These are phyloP conservation scores for Centropus unirufus DNA, from an alignment of 2,113 vertebrate genomes.

Conservation along the genomic window DNA sequence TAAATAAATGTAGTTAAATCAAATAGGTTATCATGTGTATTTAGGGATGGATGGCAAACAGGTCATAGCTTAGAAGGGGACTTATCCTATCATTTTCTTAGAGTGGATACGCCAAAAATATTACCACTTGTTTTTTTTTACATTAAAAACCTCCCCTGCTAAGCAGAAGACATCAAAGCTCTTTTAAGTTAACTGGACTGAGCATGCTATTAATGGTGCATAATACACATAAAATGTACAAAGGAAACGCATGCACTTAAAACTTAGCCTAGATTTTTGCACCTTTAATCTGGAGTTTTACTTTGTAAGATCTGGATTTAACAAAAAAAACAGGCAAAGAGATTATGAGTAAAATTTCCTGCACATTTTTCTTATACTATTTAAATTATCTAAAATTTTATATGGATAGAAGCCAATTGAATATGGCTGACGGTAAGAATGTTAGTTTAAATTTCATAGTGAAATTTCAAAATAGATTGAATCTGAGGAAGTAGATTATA, in stretches of 20 bases:
- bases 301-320: background rate
- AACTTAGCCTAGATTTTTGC: background rate
- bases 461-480: background rate
- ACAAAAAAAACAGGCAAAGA: background rate
- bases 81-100: background rate
- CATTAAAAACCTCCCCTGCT: background rate
- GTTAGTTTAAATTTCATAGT: background rate
- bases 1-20: background rate
- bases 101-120: background rate
- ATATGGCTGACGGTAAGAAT: background rate
- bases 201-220: background rate
- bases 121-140: background rate
- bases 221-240: background rate
- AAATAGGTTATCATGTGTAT: background rate
- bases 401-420: background rate
- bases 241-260: background rate
- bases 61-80: background rate
- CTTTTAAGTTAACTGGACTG: background rate
- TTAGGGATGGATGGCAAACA: background rate
- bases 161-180: background rate
- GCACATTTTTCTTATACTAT: background rate
- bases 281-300: background rate
- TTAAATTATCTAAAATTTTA: background rate
- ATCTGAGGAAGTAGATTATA: background rate
- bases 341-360: background rate